Evolutionary conservation across 2,888 invertebrate genomes (phyloP).

Genomic region (Troides oblongomaculatus): DNA sequence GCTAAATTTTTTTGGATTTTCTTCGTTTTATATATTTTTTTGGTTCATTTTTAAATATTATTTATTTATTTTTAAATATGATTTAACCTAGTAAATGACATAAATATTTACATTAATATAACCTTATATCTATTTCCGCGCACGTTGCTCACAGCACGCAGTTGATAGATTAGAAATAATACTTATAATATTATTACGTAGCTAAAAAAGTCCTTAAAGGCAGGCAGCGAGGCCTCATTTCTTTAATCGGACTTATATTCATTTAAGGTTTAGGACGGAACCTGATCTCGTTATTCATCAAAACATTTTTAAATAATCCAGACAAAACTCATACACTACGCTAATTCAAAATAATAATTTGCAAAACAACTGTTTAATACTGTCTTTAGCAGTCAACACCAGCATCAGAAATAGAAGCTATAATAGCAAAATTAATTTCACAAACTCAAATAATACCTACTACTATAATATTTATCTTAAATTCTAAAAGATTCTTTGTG

Average conservation of each 20-base stretch:
- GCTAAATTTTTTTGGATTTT: constrained; percentile 20
- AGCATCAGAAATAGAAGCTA: constrained; percentile 23
- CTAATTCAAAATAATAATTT: constrained; percentile 2
- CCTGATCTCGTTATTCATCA: constrained; percentile 33
- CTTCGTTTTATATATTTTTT: background rate
- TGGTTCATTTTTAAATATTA: constrained; percentile 5
- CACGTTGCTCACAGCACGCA: background rate
- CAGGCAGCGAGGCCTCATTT: constrained; percentile 5
- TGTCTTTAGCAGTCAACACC: constrained; percentile 15
- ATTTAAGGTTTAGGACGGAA: constrained; percentile 39
- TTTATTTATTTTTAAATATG: constrained; percentile 4
- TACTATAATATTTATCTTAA: background rate
- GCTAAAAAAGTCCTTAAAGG: constrained; percentile 5
- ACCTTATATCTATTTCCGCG: background rate
- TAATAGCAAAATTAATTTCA: constrained; percentile 16
- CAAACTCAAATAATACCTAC: constrained; percentile 4
- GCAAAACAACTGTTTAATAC: constrained; percentile 18
- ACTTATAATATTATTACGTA: constrained; percentile 7
- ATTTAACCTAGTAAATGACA: background rate
- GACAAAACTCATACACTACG: constrained; percentile 13
- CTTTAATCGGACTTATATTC: constrained; percentile 7
- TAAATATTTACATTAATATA: background rate
- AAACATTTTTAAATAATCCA: constrained; percentile 10
- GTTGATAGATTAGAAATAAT: background rate
- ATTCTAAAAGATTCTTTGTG: background rate